Base-by-base conservation (phyloP, 2,888 invertebrate genomes). In the Aleiodes alternator region DNA sequence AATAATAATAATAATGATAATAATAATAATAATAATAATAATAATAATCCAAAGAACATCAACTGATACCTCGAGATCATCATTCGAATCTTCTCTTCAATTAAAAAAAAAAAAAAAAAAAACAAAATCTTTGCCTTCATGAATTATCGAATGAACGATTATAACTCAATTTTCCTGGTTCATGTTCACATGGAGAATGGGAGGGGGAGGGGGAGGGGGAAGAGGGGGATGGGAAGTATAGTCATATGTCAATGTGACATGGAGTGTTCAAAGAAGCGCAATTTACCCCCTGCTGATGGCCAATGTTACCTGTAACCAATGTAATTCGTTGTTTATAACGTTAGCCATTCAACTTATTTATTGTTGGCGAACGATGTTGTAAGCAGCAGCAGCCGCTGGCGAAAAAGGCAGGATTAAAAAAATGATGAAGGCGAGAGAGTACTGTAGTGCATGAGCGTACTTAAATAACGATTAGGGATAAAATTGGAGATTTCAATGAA, bases 261-360 rank as follows among this genome's bases (percentile, higher is more conserved):
- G 50, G 68, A 50, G 50, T 51, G 68, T 50, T 68, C 51, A 51
- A 50, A 29, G 51, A 51, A 51, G 51, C 29, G 68, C 68, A 68
- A 68, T 68, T 68, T 68, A 68, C 68, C 68, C 68, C 68, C 68
- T 51, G 51, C 51, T 68, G 68, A 68, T 50, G 50, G 51, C 31
- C 31, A 12, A 14, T 51, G 31, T 31, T 51, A n/a, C 14, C 68
- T 48, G n/a, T 51, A 51, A 31, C 50, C 51, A 31, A 50, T 31
- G 34, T 68, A 51, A 68, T 68, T 68, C 68, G 29, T 68, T 68
- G 68, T 68, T 68, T 68, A 68, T 68, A 23, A 31, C 51, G 68
- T 50, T 59, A 59, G 59, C 59, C 59, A 34, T 14, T 12, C n/a
- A n/a, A 34, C 8, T 66, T 51, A 68, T 68, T 68, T 68, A 68